A percentile compares a stretch with the other conserved stretches of the same genome.
Conservation (phyloP, 2,113 vertebrate species). For the Litocranius walleri region DNA sequence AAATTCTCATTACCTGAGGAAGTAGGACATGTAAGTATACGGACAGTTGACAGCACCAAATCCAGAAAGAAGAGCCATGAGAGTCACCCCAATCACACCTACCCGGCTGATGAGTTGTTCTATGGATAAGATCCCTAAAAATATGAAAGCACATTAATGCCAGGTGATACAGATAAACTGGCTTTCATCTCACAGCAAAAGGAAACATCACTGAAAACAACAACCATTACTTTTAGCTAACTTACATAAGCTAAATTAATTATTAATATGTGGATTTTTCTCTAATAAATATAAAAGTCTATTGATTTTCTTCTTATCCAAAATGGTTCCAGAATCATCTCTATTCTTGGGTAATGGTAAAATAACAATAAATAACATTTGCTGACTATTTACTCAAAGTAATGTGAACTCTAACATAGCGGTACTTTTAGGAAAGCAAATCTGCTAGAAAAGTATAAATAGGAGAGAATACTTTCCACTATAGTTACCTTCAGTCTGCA, state of each 20-base stretch:
- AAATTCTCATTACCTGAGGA: constrained; percentile 89
- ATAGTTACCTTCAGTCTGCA: background rate
- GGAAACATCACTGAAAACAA: background rate
- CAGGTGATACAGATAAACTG: background rate
- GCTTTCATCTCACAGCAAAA: background rate
- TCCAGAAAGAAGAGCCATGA: constrained; percentile 97
- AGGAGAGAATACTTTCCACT: background rate
- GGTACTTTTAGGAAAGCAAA: background rate
- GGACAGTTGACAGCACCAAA: constrained; percentile 99
- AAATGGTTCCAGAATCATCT: background rate
- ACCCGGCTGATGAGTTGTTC: constrained; percentile 99
- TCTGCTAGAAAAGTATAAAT: background rate
- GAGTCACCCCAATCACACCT: constrained; percentile 97
- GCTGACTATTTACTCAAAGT: background rate
- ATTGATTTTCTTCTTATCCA: background rate
- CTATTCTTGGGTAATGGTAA: background rate
- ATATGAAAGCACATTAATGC: constrained; percentile 10
- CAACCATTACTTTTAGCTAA: background rate
- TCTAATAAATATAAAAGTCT: background rate
- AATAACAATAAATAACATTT: background rate
- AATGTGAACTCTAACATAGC: background rate
- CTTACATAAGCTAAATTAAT: background rate
- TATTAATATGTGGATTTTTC: background rate
- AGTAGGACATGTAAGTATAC: constrained; percentile 99
- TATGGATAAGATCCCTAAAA: constrained; percentile 95